Conservation (phyloP, 2,888 invertebrate genomes). For the Ecliptopera silaceata region DNA sequence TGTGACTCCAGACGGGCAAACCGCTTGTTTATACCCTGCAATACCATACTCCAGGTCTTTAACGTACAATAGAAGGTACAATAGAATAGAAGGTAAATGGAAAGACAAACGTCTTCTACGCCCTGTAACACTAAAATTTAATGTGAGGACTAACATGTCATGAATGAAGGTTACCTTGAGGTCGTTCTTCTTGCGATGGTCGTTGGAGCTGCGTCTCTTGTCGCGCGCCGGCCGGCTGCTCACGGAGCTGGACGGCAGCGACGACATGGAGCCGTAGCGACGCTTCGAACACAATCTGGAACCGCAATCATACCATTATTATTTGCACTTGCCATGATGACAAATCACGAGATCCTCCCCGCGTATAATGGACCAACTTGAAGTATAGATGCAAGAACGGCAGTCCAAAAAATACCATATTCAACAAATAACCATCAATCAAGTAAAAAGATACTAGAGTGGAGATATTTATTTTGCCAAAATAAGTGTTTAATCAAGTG, state of each 20-base stretch:
- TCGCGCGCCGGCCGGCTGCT: slow-evolving; percentile 90
- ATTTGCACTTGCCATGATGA: no score
- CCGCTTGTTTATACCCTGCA: slow-evolving; percentile 91
- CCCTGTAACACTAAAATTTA: not conserved
- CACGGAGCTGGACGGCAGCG: slow-evolving; percentile 91
- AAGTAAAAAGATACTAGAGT: no score
- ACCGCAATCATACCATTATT: no score
- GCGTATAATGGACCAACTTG: no score
- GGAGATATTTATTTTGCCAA: no score
- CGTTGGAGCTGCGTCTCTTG: slow-evolving; percentile 84
- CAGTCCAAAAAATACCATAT: no score
- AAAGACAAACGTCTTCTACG: not conserved
- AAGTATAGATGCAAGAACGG: no score
- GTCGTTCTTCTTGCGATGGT: slow-evolving; percentile 89
- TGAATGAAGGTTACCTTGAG: slow-evolving; percentile 77
- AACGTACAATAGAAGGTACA: no score
- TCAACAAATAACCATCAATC: no score
- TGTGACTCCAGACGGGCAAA: slow-evolving; percentile 95
- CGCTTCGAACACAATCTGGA: slow-evolving; percentile 76
- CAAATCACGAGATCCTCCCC: no score
- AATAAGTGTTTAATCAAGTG: no score
- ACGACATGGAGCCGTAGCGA: slow-evolving; percentile 92
- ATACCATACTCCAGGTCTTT: not conserved
- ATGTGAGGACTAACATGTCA: no score
- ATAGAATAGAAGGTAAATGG: not conserved